Conservation (phyloP, 2,888 invertebrate genomes). For the Hemistola chrysoprasaria region DNA sequence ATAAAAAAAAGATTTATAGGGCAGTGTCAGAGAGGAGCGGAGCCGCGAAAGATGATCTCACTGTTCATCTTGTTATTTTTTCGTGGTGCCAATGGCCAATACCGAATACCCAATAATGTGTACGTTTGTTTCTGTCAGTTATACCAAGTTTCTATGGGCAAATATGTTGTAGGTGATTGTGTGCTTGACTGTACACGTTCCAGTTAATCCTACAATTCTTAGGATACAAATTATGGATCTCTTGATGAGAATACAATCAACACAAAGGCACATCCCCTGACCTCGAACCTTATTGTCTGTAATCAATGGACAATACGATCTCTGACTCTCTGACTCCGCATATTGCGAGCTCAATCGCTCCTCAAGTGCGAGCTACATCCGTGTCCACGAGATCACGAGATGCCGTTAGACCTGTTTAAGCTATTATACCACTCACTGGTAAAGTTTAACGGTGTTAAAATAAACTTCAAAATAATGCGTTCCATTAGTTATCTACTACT, state of each 20-base stretch:
- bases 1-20: constrained; percentile 9
- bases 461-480: constrained; percentile 13
- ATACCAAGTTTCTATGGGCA: too few species aligned
- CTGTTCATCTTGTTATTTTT: constrained; percentile 15
- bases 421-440: constrained; percentile 45
- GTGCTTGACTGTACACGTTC: too few species aligned
- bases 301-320: constrained; percentile 48
- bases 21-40: constrained; percentile 20
- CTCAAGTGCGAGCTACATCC: constrained; percentile 50
- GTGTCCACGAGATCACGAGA: constrained; percentile 43
- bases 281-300: constrained; percentile 58
- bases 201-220: neutral
- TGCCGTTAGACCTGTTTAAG: constrained; percentile 52
- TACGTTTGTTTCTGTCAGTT: too few species aligned
- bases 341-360: constrained; percentile 44
- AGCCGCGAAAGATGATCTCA: constrained; percentile 13
- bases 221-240: constrained; percentile 10
- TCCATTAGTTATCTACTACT: too few species aligned
- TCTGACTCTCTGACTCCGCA: constrained; percentile 29
- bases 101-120: too few species aligned
- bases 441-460: constrained; percentile 46
- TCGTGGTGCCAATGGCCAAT: constrained; percentile 11
- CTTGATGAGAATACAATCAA: constrained; percentile 55
- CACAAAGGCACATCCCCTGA: constrained; percentile 47
- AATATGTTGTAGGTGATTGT: too few species aligned